Evolutionary conservation across 2,113 vertebrate genomes (phyloP).

Genomic region (Conger conger): DNA sequence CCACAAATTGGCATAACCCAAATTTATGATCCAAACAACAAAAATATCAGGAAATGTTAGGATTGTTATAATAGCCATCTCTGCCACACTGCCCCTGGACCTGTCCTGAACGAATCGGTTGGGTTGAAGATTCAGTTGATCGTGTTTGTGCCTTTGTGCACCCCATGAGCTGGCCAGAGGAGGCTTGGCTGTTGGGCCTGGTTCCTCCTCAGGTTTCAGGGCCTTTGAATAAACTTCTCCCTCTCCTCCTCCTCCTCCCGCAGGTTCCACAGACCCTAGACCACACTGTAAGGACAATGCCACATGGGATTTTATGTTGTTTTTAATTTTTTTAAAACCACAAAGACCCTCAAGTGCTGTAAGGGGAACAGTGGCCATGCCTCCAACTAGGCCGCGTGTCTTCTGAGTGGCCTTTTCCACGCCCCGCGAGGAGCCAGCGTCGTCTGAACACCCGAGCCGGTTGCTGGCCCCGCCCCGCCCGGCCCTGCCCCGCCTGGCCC

Average conservation of each 20-base stretch:
- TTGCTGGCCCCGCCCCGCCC: slow-evolving; percentile 39
- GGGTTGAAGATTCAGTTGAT: too few species aligned
- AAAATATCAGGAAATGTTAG: too few species aligned
- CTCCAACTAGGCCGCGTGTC: slow-evolving; percentile 79
- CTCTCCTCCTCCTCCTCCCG: slow-evolving; percentile 36
- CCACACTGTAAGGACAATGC: slow-evolving; percentile 73
- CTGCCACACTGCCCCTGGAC: too few species aligned
- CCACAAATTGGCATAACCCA: too few species aligned
- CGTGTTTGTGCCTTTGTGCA: too few species aligned
- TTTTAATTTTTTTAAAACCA: slow-evolving; percentile 64
- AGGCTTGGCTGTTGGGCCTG: neutral
- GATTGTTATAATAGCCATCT: too few species aligned
- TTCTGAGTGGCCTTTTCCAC: slow-evolving; percentile 83
- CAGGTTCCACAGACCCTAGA: slow-evolving; percentile 97
- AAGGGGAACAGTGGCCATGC: slow-evolving; percentile 81
- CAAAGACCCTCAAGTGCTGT: slow-evolving; percentile 84
- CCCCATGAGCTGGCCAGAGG: too few species aligned
- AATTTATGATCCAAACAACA: too few species aligned
- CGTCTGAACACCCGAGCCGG: slow-evolving; percentile 30
- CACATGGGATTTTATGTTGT: slow-evolving; percentile 58
- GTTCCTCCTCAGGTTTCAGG: too few species aligned
- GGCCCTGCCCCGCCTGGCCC: neutral
- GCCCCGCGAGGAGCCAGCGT: slow-evolving; percentile 61
- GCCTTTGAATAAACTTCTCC: too few species aligned
- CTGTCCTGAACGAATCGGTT: too few species aligned